Percentiles rank a stretch among this genome's conserved stretches.
Evolutionary conservation across 1,140 invertebrate species (phyloP).

Genomic region (Trichogramma pretiosum): DNA sequence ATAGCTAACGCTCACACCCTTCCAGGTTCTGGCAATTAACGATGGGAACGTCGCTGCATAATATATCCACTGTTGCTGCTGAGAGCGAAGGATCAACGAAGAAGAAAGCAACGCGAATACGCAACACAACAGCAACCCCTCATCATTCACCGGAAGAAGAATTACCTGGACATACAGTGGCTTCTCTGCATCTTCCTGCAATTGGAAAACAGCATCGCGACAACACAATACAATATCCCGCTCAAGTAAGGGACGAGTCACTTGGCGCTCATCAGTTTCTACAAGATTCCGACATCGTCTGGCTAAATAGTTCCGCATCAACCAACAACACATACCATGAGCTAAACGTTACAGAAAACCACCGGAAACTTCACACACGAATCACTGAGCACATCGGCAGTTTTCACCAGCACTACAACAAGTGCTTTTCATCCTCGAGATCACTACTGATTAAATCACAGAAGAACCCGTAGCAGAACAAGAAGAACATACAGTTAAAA

Average conservation of each 20-base stretch:
- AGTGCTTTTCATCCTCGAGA: too few species aligned
- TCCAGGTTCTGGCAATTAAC: slow-evolving; percentile 31
- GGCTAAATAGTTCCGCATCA: background rate
- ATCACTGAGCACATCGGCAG: too few species aligned
- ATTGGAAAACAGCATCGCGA: too few species aligned
- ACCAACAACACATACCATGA: background rate
- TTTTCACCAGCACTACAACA: too few species aligned
- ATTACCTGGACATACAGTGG: background rate
- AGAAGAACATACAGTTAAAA: background rate
- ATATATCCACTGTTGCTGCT: slow-evolving; percentile 4
- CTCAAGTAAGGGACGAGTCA: background rate
- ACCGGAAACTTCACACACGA: too few species aligned
- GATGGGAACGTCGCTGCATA: slow-evolving; percentile 11
- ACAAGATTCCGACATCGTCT: background rate
- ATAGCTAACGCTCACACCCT: slow-evolving; percentile 45
- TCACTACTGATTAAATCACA: too few species aligned
- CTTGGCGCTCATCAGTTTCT: background rate
- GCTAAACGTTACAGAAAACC: too few species aligned
- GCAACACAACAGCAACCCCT: slow-evolving; percentile 15
- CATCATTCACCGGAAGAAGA: slow-evolving; percentile 14
- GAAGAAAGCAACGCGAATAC: slow-evolving; percentile 16
- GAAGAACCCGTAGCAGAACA: background rate
- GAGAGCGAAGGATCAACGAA: slow-evolving; percentile 15
- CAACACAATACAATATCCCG: background rate
- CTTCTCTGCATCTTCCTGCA: background rate